Percentiles rank a stretch among this genome's conserved stretches.
These are phyloP conservation scores for Hypotaenidia philippensis DNA, from an alignment of 2,797 vertebrate genomes.

Conservation along the genomic window DNA sequence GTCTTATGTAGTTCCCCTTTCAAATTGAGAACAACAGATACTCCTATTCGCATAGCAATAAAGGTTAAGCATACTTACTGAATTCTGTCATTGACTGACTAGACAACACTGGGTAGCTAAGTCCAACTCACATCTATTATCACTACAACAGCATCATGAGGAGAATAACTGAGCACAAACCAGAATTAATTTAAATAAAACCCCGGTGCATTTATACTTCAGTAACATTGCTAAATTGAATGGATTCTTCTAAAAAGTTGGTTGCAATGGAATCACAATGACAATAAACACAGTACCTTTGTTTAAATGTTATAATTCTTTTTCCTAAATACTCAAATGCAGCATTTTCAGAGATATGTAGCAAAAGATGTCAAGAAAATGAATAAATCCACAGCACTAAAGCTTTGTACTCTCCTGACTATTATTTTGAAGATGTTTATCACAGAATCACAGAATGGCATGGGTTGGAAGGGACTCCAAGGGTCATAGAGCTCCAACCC, in stretches of 20 bases:
- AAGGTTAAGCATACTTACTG: not conserved
- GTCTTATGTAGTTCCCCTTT: not conserved
- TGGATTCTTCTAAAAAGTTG: not conserved
- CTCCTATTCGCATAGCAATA: not conserved
- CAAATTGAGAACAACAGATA: not conserved
- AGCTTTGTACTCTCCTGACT: not conserved
- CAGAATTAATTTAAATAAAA: not conserved
- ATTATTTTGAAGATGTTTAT: not conserved
- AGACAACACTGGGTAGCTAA: not conserved
- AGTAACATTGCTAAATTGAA: not conserved
- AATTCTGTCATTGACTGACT: not conserved
- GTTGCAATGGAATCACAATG: not conserved
- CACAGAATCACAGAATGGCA: no score
- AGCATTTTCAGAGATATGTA: not conserved
- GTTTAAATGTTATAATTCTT: not conserved
- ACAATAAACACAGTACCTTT: rapidly evolving
- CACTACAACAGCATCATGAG: not conserved
- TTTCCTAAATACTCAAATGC: not conserved
- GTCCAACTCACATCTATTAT: not conserved
- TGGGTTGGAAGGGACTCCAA: no score
- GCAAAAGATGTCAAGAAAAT: not conserved
- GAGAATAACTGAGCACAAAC: not conserved
- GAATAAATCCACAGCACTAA: not conserved
- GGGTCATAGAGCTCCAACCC: no score
- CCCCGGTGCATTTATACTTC: not conserved